Base-by-base conservation (phyloP, 2,888 invertebrate species). In the Aphrophora alni region DNA sequence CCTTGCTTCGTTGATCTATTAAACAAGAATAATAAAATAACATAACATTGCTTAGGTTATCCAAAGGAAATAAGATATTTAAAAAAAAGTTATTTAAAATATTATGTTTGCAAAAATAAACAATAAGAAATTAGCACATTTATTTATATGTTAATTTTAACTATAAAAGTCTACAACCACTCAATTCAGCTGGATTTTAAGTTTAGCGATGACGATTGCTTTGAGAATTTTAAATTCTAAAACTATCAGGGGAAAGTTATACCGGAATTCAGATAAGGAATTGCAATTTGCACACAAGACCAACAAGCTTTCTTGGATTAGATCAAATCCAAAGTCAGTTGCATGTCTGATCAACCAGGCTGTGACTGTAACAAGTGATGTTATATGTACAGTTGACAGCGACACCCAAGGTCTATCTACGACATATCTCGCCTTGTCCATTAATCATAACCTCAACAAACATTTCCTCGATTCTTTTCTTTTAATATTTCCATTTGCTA, bases 401-500 rank as follows among this genome's bases (percentile, higher is more conserved):
- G 59, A 59, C 59, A 59, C 59, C 21, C 59, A 59, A 59, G 59
- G 59, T 59, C 59, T 14, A 10, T 44, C 12, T 44, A 44, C 8
- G 14, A 44, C 44, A 44, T 44, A 44, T 14, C 44, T 7, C 12
- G 21, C 10, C 59, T n/a, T 21, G n/a, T n/a, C 1, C 10, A 59
- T 59, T 59, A 59, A 59, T 59, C 59, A 59, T 59, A 59, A 59
- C 21, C 59, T 59, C 59, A 21, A 59, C 59, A 59, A 59, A 59
- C 59, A 59, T 21, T 59, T 59, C 59, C 59, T 59, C n/a, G 59
- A 59, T 59, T 59, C 7, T 21, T 59, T 59, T 59, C 59, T 59
- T 21, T 59, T 3, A 59, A 14, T 14, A 14, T 8, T 59, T 59
- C 59, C 59, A 59, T 59, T 59, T 14, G 59, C 59, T 17, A 44